These are phyloP conservation scores for Lepidothrix coronata DNA, from an alignment of 2,113 vertebrate species.

Conservation along the genomic window DNA sequence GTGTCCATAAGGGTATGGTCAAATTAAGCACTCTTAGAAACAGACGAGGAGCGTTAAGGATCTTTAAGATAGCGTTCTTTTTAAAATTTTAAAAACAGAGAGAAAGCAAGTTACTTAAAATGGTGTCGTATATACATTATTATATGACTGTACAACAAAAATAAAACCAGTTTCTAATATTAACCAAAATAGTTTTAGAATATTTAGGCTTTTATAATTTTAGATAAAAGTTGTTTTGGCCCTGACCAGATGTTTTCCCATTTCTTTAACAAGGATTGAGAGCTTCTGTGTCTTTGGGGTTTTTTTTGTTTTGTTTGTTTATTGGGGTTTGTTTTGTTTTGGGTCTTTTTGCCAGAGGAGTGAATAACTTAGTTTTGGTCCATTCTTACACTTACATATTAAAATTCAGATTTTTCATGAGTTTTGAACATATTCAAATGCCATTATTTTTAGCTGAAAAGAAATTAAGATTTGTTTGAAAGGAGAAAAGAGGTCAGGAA, in stretches of 20 bases:
- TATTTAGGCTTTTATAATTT: background rate
- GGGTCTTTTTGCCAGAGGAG: background rate
- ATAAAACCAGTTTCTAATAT: background rate
- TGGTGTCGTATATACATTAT: background rate
- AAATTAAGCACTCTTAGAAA: background rate
- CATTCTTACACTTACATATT: background rate
- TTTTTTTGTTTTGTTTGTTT: background rate
- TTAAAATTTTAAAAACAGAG: background rate
- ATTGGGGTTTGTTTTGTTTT: too few species aligned
- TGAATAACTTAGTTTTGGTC: background rate
- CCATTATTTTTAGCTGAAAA: background rate
- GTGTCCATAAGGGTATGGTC: background rate
- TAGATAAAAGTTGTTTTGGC: background rate
- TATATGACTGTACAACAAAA: background rate
- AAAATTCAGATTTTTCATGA: background rate
- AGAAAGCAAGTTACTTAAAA: background rate
- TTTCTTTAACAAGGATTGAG: background rate
- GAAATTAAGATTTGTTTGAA: background rate
- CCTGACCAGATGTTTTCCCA: background rate
- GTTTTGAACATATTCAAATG: background rate
- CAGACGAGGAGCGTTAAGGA: background rate
- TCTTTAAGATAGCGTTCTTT: background rate
- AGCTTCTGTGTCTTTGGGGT: background rate
- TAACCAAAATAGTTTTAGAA: background rate
- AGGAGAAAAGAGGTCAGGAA: background rate